phyloP scores from a whole-genome alignment of 2,113 vertebrate genomes.

The Vidua macroura region DNA sequence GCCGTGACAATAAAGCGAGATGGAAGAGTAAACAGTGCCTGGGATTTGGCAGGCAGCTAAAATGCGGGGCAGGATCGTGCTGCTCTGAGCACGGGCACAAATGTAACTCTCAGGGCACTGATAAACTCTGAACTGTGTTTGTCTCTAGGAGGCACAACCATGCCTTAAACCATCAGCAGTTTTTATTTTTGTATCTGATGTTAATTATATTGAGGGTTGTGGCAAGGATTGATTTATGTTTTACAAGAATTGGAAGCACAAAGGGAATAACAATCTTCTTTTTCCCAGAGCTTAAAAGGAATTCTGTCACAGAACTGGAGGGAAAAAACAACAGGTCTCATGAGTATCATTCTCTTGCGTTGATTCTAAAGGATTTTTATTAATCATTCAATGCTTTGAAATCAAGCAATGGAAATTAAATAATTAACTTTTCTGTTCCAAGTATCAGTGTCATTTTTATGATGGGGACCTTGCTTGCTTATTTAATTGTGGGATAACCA shows the following conservation, averaged over 20 bases:
- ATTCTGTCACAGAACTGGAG: not conserved
- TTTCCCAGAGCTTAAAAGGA: not conserved
- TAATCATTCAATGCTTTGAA: not conserved
- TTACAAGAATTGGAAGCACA: not conserved
- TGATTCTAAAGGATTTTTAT: not conserved
- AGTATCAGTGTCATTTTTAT: not conserved
- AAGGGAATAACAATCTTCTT: not conserved
- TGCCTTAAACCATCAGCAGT: slow-evolving; percentile 9
- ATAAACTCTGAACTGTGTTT: not conserved
- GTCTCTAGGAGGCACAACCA: not conserved
- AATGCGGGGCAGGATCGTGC: not conserved
- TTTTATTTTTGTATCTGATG: not conserved
- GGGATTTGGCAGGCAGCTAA: not conserved
- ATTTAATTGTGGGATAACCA: not conserved
- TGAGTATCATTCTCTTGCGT: not conserved
- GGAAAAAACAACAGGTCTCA: not conserved
- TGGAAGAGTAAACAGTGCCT: not conserved
- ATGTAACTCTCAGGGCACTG: not conserved
- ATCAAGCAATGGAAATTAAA: not conserved
- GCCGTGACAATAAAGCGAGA: not conserved
- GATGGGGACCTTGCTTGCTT: not conserved
- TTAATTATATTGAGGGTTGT: not conserved
- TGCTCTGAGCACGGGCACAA: not conserved
- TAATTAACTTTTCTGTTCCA: not conserved
- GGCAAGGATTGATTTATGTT: not conserved